Base-by-base conservation (phyloP, 2,888 invertebrate species). In the Amblyjoppa proteus region DNA sequence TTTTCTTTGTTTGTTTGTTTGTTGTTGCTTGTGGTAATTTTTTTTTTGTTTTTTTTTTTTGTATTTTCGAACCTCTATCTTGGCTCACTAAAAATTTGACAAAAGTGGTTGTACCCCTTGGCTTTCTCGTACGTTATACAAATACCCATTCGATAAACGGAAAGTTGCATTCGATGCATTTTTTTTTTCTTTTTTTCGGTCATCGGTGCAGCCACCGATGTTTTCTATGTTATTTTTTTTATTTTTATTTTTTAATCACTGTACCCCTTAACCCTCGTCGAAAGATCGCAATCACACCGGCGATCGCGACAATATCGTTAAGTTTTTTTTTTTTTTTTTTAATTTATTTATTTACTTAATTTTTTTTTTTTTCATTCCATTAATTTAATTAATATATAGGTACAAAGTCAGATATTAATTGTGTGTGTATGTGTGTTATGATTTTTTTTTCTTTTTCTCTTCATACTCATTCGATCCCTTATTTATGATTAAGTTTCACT, bases 321-420 rank as follows among this genome's bases (percentile, higher is more conserved):
- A 84, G 66, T 74, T 49, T 51, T 25, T 66, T 87, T 84, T 86
- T 78, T 86, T 71, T 25, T 66, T 87, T 84, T 86, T 78, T 86
- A 69, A 75, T 84, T 76, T 28, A 70, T 41, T 76, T 69, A 68
- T 64, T 79, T 51, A 76, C 16, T 49, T 49, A 41, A 7, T 77
- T 61, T 41, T 69, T 49, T 78, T 78, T 80, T 87, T 20, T 82
- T 85, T 85, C 83, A 81, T 90, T 89, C 89, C 88, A 88, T 90
- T 91, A 89, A 90, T 89, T 90, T 91, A 91, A 92, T 91, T 91
- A 91, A 90, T 91, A 89, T 91, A 92, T 93, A 93, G 91, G 92
- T 93, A 93, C 92, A 93, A 93, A 93, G 92, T 93, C 91, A 90
- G 90, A 92, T 92, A 92, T 91, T 92, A 92, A 91, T 93, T 92